Base-by-base conservation (phyloP, 2,797 vertebrate genomes). In the Cyclopterus lumpus region DNA sequence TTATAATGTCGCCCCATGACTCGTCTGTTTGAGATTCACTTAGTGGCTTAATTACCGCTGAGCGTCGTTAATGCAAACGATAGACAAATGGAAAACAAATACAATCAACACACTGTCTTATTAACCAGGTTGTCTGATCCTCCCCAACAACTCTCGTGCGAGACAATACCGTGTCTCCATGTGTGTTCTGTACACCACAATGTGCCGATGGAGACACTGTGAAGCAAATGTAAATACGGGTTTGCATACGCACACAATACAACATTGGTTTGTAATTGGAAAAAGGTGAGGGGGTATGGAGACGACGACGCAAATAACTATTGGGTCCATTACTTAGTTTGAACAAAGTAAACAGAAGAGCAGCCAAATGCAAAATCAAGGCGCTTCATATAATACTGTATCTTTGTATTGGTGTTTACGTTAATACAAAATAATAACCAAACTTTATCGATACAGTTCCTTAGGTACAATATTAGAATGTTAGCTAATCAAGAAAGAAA, bases 71-170 rank as follows among this genome's bases (percentile, higher is more conserved):
- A 92, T 87, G 83, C 84, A 88, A 92, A 92, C 74, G 77, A 89
- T 79, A 92, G 83, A 93, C 86, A 92, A 92, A 92, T 91, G 89
- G 90, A 93, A 93, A 93, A 91, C 88, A 93, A 93, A 93, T 92
- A 92, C 89, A 93, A 93, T 93, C 90, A 92, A 86, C 84, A 71
- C 80, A 79, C 88, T 88, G 90, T 92, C 89, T 91, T 89, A 93
- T 95, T 94, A 91, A 90, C 83, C 88, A 82, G 80, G 85, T 87
- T 82, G 87, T 92, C 91, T 91, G 81, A 90, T 85, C 79, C 79
- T 68, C 72, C n/a, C 53, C 63, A 72, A 64, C 81, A 87, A 80
- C 49, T 75, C 81, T 64, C 54, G 54, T 65, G 69, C 75, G 53
- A 82, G 67, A 86, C 80, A 87, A 76, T 71, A 55, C 38, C 54